Conservation (phyloP, 2,797 vertebrate species). For the Chiloscyllium punctatum region DNA sequence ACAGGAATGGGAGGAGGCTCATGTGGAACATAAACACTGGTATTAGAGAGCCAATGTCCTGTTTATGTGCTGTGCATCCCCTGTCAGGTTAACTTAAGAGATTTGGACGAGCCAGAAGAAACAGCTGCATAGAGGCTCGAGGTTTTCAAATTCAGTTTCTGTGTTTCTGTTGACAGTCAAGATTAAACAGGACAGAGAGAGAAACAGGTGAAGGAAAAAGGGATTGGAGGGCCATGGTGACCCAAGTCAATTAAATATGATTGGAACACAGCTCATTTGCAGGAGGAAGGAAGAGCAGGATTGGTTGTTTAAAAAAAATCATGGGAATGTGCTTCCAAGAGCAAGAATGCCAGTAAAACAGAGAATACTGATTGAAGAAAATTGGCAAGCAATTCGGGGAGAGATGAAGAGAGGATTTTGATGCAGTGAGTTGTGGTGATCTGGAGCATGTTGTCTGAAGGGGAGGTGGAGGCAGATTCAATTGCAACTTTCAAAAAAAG, state of each 20-base stretch:
- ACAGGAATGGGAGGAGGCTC: not conserved
- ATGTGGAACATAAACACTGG: not conserved
- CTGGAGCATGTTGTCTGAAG: not conserved
- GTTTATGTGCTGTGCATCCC: not conserved
- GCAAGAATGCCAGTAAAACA: too few relatives aligned
- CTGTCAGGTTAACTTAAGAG: not conserved
- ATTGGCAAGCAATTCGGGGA: not conserved
- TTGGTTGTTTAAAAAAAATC: too few relatives aligned
- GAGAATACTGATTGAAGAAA: too few relatives aligned
- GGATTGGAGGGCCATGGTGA: not conserved
- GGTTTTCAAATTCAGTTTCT: not conserved
- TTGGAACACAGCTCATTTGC: too few relatives aligned
- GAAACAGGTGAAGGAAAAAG: not conserved
- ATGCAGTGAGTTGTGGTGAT: not conserved
- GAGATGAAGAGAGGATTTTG: not conserved
- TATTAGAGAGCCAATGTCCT: not conserved
- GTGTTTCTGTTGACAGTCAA: not conserved
- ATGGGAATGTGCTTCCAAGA: too few relatives aligned
- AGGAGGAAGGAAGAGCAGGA: too few relatives aligned
- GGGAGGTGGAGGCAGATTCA: too few relatives aligned
- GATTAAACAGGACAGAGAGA: not conserved
- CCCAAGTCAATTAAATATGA: too few relatives aligned
- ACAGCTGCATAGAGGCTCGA: not conserved
- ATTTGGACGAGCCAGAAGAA: not conserved
- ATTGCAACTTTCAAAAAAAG: not conserved